A percentile compares a stretch with the other conserved stretches of the same genome.
These are phyloP conservation scores for Zaprionus taronus DNA, from an alignment of 1,140 invertebrate species.

Conservation along the genomic window DNA sequence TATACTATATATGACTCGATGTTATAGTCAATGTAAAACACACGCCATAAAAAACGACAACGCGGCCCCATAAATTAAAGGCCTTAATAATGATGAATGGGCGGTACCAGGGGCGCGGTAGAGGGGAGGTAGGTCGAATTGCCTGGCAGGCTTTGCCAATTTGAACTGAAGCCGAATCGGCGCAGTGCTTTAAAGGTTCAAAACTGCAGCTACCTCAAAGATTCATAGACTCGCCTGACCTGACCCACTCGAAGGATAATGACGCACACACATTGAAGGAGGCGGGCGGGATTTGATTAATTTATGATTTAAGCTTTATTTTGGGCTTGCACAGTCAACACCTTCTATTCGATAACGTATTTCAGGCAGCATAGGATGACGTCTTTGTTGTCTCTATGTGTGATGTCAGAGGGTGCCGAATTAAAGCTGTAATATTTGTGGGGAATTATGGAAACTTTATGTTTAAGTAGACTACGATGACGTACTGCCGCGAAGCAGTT, in stretches of 20 bases:
- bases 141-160: slow-evolving; percentile 2
- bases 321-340: background rate
- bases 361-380: background rate
- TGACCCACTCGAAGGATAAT: background rate
- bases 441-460: background rate
- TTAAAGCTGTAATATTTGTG: background rate
- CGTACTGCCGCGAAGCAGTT: background rate
- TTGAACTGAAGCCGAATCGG: slow-evolving; percentile 15
- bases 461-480: background rate
- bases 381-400: background rate
- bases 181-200: slow-evolving; percentile 35
- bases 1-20: slow-evolving; percentile 50
- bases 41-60: slow-evolving; percentile 73
- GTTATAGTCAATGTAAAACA: slow-evolving; percentile 82
- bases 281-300: background rate
- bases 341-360: background rate
- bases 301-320: background rate
- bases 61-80: slow-evolving; percentile 75
- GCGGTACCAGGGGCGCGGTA: background rate
- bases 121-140: slow-evolving; percentile 13
- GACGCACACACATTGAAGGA: background rate
- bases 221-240: slow-evolving; percentile 1
- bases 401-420: background rate
- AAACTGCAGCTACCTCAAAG: slow-evolving; percentile 4
- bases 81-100: slow-evolving; percentile 79